Conservation (phyloP, 2,797 vertebrate species). For the Myotis findleyi region DNA sequence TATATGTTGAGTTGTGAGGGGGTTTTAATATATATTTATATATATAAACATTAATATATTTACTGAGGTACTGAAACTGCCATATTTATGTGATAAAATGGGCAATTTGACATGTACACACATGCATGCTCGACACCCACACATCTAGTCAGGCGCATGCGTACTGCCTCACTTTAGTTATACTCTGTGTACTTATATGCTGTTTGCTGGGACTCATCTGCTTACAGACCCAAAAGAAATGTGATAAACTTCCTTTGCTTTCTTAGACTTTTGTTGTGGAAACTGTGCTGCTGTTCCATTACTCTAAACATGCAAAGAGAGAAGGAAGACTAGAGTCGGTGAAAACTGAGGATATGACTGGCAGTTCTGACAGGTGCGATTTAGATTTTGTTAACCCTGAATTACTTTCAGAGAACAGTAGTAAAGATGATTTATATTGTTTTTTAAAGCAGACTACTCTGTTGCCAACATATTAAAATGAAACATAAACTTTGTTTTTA, state of each 20-base stretch:
- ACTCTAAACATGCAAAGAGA: neutral
- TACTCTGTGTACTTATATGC: neutral
- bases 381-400: conserved; percentile 64
- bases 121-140: neutral
- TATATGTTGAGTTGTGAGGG: neutral
- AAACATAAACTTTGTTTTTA: conserved; percentile 55
- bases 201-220: neutral
- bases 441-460: conserved; percentile 57
- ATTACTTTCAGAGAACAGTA: conserved; percentile 56
- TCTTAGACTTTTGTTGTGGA: neutral
- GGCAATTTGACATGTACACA: neutral
- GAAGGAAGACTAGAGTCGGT: neutral
- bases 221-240: neutral
- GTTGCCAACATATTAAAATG: conserved; percentile 52
- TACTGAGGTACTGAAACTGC: neutral
- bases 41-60: conserved; percentile 23
- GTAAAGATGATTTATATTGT: conserved; percentile 63
- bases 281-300: conserved; percentile 16
- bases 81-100: neutral
- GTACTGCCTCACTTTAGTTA: neutral
- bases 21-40: neutral
- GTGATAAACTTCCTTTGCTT: conserved; percentile 24
- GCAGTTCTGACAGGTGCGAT: conserved; percentile 35
- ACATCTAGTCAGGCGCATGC: neutral
- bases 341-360: conserved; percentile 15